These are phyloP conservation scores for Tenebrosternarchus preto DNA, from an alignment of 2,113 vertebrate species.

Conservation along the genomic window DNA sequence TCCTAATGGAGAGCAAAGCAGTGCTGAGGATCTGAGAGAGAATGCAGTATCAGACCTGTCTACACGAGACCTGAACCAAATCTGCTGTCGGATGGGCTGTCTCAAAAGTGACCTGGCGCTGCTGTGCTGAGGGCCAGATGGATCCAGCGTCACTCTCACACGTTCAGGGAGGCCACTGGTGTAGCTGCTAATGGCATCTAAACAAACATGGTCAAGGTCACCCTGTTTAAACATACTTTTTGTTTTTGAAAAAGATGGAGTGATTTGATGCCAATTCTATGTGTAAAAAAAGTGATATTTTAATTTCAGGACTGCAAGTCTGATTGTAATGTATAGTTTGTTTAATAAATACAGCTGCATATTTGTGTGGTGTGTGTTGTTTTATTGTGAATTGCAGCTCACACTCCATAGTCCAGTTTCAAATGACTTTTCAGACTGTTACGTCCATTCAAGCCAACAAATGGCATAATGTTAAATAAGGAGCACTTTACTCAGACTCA, in stretches of 20 bases:
- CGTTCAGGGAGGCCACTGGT: not conserved
- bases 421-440: too few species aligned
- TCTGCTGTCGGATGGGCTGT: slow-evolving; percentile 78
- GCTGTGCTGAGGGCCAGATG: slow-evolving; percentile 69
- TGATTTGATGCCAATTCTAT: not conserved
- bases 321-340: slow-evolving; percentile 51
- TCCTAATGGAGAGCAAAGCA: slow-evolving; percentile 57
- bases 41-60: slow-evolving; percentile 35
- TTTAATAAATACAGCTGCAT: slow-evolving; percentile 67
- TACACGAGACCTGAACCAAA: slow-evolving; percentile 68
- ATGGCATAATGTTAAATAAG: too few species aligned
- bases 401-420: not conserved
- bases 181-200: not conserved
- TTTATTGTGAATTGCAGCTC: not conserved
- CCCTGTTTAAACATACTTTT: slow-evolving; percentile 7
- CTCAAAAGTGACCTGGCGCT: slow-evolving; percentile 73
- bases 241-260: not conserved
- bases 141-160: not conserved
- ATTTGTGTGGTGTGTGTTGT: not conserved
- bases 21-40: slow-evolving; percentile 57
- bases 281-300: not conserved
- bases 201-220: not conserved
- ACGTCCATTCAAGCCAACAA: too few species aligned
- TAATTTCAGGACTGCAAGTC: slow-evolving; percentile 1
- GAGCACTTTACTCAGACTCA: too few species aligned